These are phyloP conservation scores for Anthoscopus minutus DNA, from an alignment of 2,113 vertebrate species.

Conservation along the genomic window DNA sequence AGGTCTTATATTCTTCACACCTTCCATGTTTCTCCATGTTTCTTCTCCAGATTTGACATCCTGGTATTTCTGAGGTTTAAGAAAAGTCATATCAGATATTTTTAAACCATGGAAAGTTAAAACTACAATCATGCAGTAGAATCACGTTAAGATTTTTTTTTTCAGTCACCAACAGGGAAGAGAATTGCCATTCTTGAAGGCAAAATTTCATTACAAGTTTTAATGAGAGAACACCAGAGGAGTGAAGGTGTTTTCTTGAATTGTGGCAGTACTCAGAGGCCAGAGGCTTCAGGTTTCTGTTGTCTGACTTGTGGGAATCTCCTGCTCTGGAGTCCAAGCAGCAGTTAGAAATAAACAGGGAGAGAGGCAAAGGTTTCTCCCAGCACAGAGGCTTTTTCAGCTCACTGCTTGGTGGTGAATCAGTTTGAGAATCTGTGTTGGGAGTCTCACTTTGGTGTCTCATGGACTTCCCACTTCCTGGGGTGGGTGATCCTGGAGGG, in stretches of 20 bases:
- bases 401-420: neutral
- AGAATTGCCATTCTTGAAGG: neutral
- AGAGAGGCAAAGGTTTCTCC: neutral
- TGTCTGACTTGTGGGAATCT: neutral
- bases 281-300: neutral
- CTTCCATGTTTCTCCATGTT: neutral
- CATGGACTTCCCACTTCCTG: neutral
- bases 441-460: neutral
- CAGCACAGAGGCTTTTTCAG: neutral
- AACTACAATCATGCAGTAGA: neutral
- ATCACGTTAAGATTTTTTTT: neutral
- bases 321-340: neutral
- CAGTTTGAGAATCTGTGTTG: accelerated
- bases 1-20: neutral
- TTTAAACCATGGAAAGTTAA: neutral
- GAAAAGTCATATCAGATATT: neutral
- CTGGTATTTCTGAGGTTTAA: neutral
- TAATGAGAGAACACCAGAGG: neutral
- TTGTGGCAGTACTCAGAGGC: accelerated
- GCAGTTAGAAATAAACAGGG: neutral
- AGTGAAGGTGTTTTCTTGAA: neutral
- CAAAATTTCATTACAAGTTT: neutral
- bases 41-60: neutral
- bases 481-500: neutral
- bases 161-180: neutral